Percentiles rank a stretch among this genome's conserved stretches.
Evolutionary conservation across 2,113 vertebrate species (phyloP).

Genomic region (Numida meleagris): DNA sequence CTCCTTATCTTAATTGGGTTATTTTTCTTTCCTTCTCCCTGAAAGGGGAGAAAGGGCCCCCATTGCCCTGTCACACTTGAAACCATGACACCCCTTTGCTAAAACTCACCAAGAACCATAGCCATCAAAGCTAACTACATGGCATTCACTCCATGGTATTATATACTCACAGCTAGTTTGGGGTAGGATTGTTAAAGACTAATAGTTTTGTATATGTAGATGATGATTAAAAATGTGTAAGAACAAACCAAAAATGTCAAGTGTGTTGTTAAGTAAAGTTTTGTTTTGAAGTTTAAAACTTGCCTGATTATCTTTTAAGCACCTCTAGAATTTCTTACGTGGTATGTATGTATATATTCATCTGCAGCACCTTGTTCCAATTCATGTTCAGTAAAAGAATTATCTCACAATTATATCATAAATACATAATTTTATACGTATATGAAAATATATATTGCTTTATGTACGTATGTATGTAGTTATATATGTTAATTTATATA

Average conservation of each 20-base stretch:
- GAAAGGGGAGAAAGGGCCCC: too few species aligned
- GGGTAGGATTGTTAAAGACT: not conserved
- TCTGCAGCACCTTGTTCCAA: not conserved
- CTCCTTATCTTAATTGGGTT: too few species aligned
- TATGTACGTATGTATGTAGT: too few species aligned
- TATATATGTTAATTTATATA: not conserved
- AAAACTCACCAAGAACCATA: too few species aligned
- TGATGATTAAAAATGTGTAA: not conserved
- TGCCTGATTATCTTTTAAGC: not conserved
- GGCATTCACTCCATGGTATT: too few species aligned
- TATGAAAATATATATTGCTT: not conserved
- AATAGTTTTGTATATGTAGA: not conserved
- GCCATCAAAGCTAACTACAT: too few species aligned
- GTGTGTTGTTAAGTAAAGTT: not conserved
- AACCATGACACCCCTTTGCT: too few species aligned
- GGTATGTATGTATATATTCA: not conserved
- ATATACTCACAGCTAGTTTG: not conserved
- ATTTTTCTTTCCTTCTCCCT: too few species aligned
- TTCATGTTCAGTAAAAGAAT: not conserved
- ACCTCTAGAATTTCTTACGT: not conserved
- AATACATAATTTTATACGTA: not conserved
- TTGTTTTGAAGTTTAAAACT: not conserved
- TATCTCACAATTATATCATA: not conserved
- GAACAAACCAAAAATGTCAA: not conserved
- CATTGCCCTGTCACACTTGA: too few species aligned